A percentile compares a stretch with the other conserved stretches of the same genome.
Conservation (phyloP, 2,797 vertebrate species). For the Meda fulgida region DNA sequence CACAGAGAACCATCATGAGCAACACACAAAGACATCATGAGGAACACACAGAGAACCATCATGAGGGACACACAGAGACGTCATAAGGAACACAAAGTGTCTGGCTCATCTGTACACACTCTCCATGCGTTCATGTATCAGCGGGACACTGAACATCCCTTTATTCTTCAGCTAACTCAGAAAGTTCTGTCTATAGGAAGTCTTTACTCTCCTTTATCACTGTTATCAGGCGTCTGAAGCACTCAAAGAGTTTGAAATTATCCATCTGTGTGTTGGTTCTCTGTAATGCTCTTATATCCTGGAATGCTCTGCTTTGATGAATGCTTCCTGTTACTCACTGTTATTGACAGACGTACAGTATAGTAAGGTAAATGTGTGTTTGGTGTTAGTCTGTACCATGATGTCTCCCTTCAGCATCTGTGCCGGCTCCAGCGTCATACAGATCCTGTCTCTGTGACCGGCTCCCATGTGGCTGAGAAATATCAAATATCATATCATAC, state of each 20-base stretch:
- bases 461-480: constrained; percentile 79
- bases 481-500: constrained; percentile 3
- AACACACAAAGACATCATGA: too few relatives aligned
- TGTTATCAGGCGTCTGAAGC: not conserved
- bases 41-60: too few relatives aligned
- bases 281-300: too few relatives aligned
- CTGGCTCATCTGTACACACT: too few relatives aligned
- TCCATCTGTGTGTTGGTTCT: not conserved
- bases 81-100: too few relatives aligned
- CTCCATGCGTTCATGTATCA: too few relatives aligned
- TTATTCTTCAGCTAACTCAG: not conserved
- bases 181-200: not conserved
- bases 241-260: not conserved
- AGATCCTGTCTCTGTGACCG: constrained; percentile 83
- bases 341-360: not conserved
- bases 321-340: not conserved
- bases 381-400: constrained; percentile 79
- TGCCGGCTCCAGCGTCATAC: constrained; percentile 88
- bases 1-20: too few relatives aligned
- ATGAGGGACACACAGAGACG: not conserved
- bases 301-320: not conserved
- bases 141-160: not conserved
- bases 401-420: constrained; percentile 95
- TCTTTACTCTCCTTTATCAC: not conserved
- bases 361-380: not conserved